phyloP scores from a whole-genome alignment of 2,888 invertebrate genomes.

The Noctua janthina region DNA sequence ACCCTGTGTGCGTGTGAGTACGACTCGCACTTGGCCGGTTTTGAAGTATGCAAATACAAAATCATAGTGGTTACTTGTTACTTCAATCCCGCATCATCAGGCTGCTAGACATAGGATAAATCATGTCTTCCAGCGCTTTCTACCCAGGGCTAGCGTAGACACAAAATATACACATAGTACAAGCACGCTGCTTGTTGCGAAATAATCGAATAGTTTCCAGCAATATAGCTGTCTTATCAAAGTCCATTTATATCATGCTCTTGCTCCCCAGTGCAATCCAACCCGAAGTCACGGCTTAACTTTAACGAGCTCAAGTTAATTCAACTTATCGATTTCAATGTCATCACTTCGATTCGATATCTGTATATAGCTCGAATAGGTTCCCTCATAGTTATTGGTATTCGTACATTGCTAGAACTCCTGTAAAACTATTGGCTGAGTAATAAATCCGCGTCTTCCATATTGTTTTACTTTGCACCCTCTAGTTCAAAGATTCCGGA shows the following conservation, averaged over 20 bases:
- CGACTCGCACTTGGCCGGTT: not conserved
- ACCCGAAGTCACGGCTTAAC: conserved; percentile 59
- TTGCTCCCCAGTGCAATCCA: conserved; percentile 49
- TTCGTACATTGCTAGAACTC: conserved; percentile 69
- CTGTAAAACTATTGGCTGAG: conserved; percentile 71
- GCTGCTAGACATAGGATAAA: not conserved
- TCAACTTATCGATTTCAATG: conserved; percentile 69
- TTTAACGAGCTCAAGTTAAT: conserved; percentile 72
- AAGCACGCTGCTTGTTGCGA: not conserved
- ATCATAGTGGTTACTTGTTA: not conserved
- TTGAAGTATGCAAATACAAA: not conserved
- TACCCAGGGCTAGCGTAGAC: not conserved
- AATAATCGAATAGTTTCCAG: conserved; percentile 11
- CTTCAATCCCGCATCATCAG: not conserved
- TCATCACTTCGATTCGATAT: conserved; percentile 66
- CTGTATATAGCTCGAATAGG: conserved; percentile 52
- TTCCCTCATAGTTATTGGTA: conserved; percentile 53
- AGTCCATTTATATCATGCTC: conserved; percentile 30
- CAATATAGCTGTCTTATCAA: conserved; percentile 17
- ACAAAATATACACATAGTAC: not conserved
- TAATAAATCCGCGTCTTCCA: conserved; percentile 69
- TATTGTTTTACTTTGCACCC: conserved; percentile 69
- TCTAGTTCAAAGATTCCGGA: conserved; percentile 54
- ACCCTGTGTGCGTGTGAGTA: too few species aligned
- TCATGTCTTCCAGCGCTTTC: not conserved